Conservation (phyloP, 2,888 invertebrate genomes). For the Drosophila hamatofila region DNA sequence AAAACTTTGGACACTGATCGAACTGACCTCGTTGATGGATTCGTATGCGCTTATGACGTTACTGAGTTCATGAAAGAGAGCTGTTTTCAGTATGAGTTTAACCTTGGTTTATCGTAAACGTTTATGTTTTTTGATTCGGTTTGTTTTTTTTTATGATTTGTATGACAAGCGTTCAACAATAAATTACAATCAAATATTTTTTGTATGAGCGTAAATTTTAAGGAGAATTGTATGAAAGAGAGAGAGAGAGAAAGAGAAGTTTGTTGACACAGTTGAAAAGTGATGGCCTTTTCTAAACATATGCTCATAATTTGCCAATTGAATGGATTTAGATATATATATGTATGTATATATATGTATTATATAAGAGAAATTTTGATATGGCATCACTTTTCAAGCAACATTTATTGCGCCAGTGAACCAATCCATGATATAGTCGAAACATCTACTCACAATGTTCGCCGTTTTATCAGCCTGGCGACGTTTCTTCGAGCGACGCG, state of each 20-base stretch:
- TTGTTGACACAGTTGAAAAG: slow-evolving; percentile 59
- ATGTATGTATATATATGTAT: not conserved
- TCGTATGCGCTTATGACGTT: slow-evolving; percentile 77
- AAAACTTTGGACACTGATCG: slow-evolving; percentile 62
- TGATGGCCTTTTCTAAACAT: slow-evolving; percentile 43
- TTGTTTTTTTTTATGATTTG: slow-evolving; percentile 37
- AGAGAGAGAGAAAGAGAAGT: slow-evolving; percentile 20
- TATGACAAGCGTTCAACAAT: slow-evolving; percentile 58
- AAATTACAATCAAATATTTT: slow-evolving; percentile 51
- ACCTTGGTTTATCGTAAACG: slow-evolving; percentile 67
- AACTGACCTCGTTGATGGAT: slow-evolving; percentile 78
- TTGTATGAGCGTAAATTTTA: slow-evolving; percentile 29
- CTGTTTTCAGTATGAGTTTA: slow-evolving; percentile 82
- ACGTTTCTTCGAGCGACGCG: slow-evolving; percentile 87
- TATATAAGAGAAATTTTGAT: slow-evolving; percentile 6
- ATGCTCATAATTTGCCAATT: slow-evolving; percentile 7
- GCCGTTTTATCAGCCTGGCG: slow-evolving; percentile 88
- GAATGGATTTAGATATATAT: slow-evolving; percentile 2
- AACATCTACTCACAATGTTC: slow-evolving; percentile 87
- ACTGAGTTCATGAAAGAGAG: slow-evolving; percentile 81
- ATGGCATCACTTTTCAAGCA: slow-evolving; percentile 72
- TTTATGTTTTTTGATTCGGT: too few species aligned
- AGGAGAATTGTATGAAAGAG: slow-evolving; percentile 49
- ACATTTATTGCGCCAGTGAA: slow-evolving; percentile 46
- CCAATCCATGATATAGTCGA: slow-evolving; percentile 55